Evolutionary conservation across 2,113 vertebrate genomes (phyloP), one percentile per base, ranked within the genome.

Genomic region (Callospermophilus lateralis): DNA sequence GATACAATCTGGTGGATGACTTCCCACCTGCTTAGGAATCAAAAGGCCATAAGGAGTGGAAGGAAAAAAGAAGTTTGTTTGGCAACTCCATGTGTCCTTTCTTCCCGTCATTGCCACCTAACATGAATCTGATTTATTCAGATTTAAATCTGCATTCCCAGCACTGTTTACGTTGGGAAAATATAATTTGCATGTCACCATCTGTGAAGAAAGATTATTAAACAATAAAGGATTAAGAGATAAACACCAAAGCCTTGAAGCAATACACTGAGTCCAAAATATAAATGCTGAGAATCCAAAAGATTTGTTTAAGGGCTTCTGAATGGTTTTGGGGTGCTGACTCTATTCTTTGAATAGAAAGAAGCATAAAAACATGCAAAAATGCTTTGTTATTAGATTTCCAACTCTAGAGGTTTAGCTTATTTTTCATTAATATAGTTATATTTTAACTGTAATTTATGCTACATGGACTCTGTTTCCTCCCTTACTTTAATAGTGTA

Each of bases 121-220:
- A 92, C 77, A 95, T 96, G 97, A 97, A 97, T 97, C 48, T 97
- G 94, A 97, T 98, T 98, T 97, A 97, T 97, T 96, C 81, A 86
- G 24, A 63, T 95, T 96, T 96, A 95, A 97, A 89, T 98, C 95
- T 97, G 92, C 96, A 97, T 97, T 91, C 77, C 61, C 80, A 97
- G 95, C 94, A 91, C 85, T 97, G 83, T 96, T 97, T 93, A 96
- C 96, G 85, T 91, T 95, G 88, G 84, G 93, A 89, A 98, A 97
- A 97, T 97, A 96, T 93, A 97, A 97, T 98, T 97, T 97, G 87
- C 96, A 87, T 98, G 96, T 97, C 95, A 97, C 97, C 98, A 98
- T 98, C 98, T 98, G 98, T 89, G 96, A 97, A 97, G 84, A 96
- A 97, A 98, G 89, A 97, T 98, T 97, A 98, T 98, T 97, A 97